These are phyloP conservation scores for Erebia aethiops DNA, from an alignment of 2,888 invertebrate species.

Conservation along the genomic window DNA sequence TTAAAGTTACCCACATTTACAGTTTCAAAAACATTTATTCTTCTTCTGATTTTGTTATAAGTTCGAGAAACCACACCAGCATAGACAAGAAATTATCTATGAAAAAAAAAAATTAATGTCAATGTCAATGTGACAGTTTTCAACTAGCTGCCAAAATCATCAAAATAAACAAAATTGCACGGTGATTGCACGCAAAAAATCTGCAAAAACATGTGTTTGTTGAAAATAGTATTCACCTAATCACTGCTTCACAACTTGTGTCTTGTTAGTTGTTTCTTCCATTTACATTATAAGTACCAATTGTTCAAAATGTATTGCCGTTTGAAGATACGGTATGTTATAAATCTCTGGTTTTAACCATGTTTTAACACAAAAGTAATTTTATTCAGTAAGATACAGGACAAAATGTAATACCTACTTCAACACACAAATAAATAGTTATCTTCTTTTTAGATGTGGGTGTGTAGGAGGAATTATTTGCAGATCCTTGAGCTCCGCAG, in stretches of 20 bases:
- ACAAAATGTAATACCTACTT: background rate
- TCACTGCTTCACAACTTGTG: background rate
- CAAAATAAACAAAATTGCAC: conserved; percentile 8
- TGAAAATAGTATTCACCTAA: conserved; percentile 45
- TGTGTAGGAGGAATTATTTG: conserved; percentile 56
- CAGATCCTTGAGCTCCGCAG: conserved; percentile 87
- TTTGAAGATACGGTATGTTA: conserved; percentile 65
- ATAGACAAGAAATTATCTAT: too few relatives aligned
- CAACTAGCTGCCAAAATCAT: background rate
- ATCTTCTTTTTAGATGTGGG: conserved; percentile 46
- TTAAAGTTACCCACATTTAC: too few relatives aligned
- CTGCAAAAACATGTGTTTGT: conserved; percentile 31
- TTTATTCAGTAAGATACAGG: background rate
- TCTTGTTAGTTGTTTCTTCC: conserved; percentile 38
- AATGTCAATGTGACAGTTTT: conserved; percentile 4
- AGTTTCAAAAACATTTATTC: too few relatives aligned
- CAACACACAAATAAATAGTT: background rate
- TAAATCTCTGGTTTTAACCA: too few relatives aligned
- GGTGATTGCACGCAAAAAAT: conserved; percentile 18
- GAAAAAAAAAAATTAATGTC: background rate
- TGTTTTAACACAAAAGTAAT: background rate
- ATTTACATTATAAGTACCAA: background rate
- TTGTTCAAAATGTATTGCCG: conserved; percentile 67
- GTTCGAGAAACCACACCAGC: too few relatives aligned
- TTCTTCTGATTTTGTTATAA: too few relatives aligned